Evolutionary conservation across 2,797 vertebrate genomes (phyloP), one percentile per base, ranked within the genome.

Genomic region (Aplochiton taeniatus): DNA sequence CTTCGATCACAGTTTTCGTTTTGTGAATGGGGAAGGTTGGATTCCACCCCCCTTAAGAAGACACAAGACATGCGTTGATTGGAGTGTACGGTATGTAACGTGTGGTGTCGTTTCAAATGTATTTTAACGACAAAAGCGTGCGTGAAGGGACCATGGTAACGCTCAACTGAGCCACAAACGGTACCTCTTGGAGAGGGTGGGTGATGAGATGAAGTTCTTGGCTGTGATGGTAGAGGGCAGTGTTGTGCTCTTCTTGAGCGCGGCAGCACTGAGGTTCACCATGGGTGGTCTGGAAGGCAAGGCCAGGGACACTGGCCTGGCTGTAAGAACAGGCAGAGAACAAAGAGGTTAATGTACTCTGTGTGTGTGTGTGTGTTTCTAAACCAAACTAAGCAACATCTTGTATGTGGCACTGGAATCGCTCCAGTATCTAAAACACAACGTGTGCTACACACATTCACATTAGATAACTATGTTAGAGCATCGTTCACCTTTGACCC

Each of bases 171-270:
- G 41, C n/a, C 41, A 31, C 41, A 14, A 18, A 41, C 47, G 31
- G 18, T 85, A 97, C 96, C 95, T 96, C 87, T 89, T 93, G 63
- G 89, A 74, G 62, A 91, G 85, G 0, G 86, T 85, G 4, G 92
- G 92, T 20, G 80, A 51, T 54, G 90, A 53, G 62, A 88, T 91
- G 84, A 95, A 96, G 85, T 94, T 97, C 88, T 93, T 94, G 70
- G 83, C 73, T 78, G 91, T 88, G n/a, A 91, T 85, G 12, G 94
- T 90, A 49, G 95, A 95, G 70, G 96, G 94, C 77, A 95, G 90
- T 65, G 95, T 88, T 60, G 88, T 88, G 84, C 93, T 91, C 91
- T 97, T 98, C 93, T 95, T 98, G 92, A 94, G 88, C 82, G 93
- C 76, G 72, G 93, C 88, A 7, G 90, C 76, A 74, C 92, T 90